Evolutionary conservation across 1,140 invertebrate genomes (phyloP), one percentile per base, ranked within the genome.

Genomic region (Lepidurus couesii): DNA sequence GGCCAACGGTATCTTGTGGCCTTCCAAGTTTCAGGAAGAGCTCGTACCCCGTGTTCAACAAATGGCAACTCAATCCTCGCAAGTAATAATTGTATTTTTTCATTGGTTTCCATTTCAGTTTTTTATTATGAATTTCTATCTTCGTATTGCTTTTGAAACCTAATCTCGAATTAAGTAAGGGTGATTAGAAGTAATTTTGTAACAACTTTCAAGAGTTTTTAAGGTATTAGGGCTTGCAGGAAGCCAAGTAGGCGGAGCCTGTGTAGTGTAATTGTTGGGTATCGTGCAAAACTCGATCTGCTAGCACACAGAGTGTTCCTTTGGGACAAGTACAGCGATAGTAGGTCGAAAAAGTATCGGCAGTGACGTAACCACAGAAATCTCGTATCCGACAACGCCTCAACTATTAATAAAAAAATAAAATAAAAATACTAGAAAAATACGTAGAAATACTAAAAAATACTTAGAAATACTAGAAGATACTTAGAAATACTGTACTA

Each of bases 1-100:
- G 16, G 90, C 93, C 16, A 90, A 91, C 24, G 88, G 90, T 83
- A 86, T 91, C 26, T 83, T 93, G 26, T 92, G 90, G 90, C 90
- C 91, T 1, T 89, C 90, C 75, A 87, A 88, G 45, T 92, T 92
- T 83, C 86, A 89, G 78, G 88, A 90, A 78, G 90, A 92, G 84
- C 82, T 93, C 6, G 85, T 90, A 73, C 87, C 88, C 16, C 87
- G 89, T n/a, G 85, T 90, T 10, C 87, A 86, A 77, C 86, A 87
- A 45, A 89, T 92, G 82, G 89, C 90, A 16, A 84, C 86, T 79
- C 89, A 91, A 81, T 91, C 91, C 0, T 84, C 86, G 80, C 88
- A 90, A 87, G 90, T 91, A 86, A 34, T 34, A 34, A 8, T 42
- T 10, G 21, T 53, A 13, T 81, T 79, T 75, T 80, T 42, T 8